Evolutionary conservation across 2,888 invertebrate species (phyloP).

Genomic region (Eilema griseolum): DNA sequence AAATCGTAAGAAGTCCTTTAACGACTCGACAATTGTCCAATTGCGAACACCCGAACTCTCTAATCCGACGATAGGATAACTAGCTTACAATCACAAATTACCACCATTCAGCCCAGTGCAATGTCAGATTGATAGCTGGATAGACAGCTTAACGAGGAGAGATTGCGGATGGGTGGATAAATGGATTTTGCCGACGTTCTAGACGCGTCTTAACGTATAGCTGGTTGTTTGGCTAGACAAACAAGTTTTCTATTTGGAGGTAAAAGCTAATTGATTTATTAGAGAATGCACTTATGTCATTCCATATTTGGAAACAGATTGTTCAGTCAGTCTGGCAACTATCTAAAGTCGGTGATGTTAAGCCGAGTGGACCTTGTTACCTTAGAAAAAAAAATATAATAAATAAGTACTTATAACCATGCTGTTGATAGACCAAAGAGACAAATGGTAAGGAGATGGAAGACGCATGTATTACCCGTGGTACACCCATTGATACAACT

Average conservation of each 20-base stretch:
- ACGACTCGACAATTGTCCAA: conserved; percentile 75
- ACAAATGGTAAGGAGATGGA: no score
- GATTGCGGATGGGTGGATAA: conserved; percentile 36
- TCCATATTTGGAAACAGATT: conserved; percentile 2
- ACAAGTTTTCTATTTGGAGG: conserved; percentile 10
- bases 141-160: conserved; percentile 45
- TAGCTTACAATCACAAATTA: conserved; percentile 71
- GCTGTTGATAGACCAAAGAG: no score
- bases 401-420: no score
- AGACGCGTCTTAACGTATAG: conserved; percentile 5
- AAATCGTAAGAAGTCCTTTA: conserved; percentile 66
- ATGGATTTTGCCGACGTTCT: conserved; percentile 20
- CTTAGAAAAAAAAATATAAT: no score
- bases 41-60: conserved; percentile 71
- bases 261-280: neutral
- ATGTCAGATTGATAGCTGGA: conserved; percentile 41
- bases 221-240: neutral
- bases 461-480: no score
- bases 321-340: neutral
- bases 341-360: neutral
- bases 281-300: neutral
- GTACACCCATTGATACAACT: no score
- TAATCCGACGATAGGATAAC: conserved; percentile 76
- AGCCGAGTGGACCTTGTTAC: no score
- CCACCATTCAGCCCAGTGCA: conserved; percentile 46